These are phyloP conservation scores for Chaenogobius annularis DNA, from an alignment of 2,113 vertebrate genomes.

Conservation along the genomic window DNA sequence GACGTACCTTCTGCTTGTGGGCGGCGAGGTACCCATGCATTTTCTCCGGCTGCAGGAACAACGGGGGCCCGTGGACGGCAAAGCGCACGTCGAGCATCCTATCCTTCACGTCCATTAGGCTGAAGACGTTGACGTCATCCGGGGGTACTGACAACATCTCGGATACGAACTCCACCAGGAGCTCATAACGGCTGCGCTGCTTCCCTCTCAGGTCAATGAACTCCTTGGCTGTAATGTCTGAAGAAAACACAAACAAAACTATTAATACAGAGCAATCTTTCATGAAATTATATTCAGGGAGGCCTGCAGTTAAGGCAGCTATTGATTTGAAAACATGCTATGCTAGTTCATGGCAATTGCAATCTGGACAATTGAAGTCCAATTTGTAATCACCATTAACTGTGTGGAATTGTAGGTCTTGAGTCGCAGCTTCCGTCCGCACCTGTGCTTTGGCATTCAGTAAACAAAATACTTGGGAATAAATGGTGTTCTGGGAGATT, in stretches of 20 bases:
- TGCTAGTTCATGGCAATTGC: slow-evolving; percentile 22
- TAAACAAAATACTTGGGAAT: neutral
- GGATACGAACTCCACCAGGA: slow-evolving; percentile 79
- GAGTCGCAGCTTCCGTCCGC: neutral
- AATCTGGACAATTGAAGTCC: slow-evolving; percentile 10
- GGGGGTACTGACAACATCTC: slow-evolving; percentile 75
- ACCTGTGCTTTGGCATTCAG: neutral
- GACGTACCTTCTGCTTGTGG: slow-evolving; percentile 79
- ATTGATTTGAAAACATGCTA: slow-evolving; percentile 17
- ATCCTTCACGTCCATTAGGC: slow-evolving; percentile 73
- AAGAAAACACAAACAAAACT: slow-evolving; percentile 2
- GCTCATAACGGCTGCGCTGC: slow-evolving; percentile 68
- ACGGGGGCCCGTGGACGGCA: slow-evolving; percentile 56
- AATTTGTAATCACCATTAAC: slow-evolving; percentile 13
- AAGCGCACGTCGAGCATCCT: slow-evolving; percentile 79
- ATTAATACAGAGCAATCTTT: neutral
- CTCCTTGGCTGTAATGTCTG: slow-evolving; percentile 82
- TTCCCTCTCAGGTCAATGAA: slow-evolving; percentile 78
- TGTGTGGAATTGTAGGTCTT: neutral
- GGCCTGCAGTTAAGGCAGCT: neutral
- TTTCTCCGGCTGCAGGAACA: slow-evolving; percentile 80
- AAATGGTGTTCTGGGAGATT: neutral
- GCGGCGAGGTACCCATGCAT: slow-evolving; percentile 80
- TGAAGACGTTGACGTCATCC: slow-evolving; percentile 77
- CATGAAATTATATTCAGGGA: neutral